Evolutionary conservation across 1,140 invertebrate species (phyloP).

Genomic region (Gonatopus flavifemur): DNA sequence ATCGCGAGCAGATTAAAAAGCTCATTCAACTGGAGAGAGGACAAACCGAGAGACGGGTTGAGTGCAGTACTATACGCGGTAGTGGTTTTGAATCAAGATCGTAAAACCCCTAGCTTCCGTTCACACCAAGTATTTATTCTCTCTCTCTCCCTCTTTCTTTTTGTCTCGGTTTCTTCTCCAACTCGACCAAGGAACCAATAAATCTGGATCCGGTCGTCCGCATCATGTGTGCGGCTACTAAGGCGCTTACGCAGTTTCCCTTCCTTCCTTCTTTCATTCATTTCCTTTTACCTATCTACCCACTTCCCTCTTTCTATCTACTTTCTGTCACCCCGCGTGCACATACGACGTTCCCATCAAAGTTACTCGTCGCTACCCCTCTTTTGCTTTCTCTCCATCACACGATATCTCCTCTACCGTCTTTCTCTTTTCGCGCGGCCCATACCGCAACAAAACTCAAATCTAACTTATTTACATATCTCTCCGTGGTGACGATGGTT

Average conservation of each 20-base stretch:
- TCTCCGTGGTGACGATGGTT: conserved; percentile 46
- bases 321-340: not conserved
- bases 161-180: not conserved
- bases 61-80: too few species aligned
- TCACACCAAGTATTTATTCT: conserved; percentile 37
- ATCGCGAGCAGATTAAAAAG: conserved; percentile 26
- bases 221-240: conserved; percentile 50
- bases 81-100: conserved; percentile 34
- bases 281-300: not conserved
- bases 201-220: conserved; percentile 49
- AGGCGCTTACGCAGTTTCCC: conserved; percentile 47
- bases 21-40: conserved; percentile 19
- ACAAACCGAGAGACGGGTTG: conserved; percentile 16
- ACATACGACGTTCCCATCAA: conserved; percentile 4
- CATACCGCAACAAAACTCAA: conserved; percentile 55
- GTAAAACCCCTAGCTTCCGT: conserved; percentile 50
- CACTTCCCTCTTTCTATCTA: conserved; percentile 14
- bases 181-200: conserved; percentile 45
- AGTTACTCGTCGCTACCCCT: not conserved
- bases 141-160: not conserved
- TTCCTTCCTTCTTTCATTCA: not conserved
- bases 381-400: not conserved
- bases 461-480: conserved; percentile 59
- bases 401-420: conserved; percentile 31
- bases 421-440: not conserved